A percentile compares a stretch with the other conserved stretches of the same genome.
Evolutionary conservation across 2,888 invertebrate genomes (phyloP).

Genomic region (Scelioninae gen. 1): DNA sequence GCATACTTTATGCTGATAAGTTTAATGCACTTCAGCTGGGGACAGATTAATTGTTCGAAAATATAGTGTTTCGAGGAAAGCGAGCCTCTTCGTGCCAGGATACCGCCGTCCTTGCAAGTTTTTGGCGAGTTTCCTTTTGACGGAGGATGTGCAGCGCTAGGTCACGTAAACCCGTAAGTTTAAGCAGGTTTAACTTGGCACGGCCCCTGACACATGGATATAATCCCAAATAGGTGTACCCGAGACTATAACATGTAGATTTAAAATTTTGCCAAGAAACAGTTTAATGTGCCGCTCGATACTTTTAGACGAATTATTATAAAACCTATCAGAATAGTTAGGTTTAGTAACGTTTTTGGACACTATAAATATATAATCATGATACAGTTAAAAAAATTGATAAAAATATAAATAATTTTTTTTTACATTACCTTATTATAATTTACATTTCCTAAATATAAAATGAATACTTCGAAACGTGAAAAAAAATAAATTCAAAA

Average conservation of each 20-base stretch:
- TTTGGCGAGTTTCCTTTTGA: slow-evolving; percentile 67
- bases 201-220: slow-evolving; percentile 54
- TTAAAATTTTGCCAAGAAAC: slow-evolving; percentile 51
- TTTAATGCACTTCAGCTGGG: slow-evolving; percentile 54
- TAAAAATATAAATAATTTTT: too few species aligned
- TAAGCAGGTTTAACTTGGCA: slow-evolving; percentile 67
- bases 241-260: slow-evolving; percentile 52
- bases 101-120: slow-evolving; percentile 64
- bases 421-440: too few species aligned
- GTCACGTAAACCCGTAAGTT: slow-evolving; percentile 69
- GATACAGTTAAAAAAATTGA: neutral
- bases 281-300: slow-evolving; percentile 36
- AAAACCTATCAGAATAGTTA: neutral
- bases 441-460: too few species aligned
- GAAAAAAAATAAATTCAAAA: too few species aligned
- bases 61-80: slow-evolving; percentile 66
- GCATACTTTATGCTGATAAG: slow-evolving; percentile 63
- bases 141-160: slow-evolving; percentile 62
- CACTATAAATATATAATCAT: neutral
- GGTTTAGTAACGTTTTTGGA: neutral
- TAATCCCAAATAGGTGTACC: slow-evolving; percentile 59
- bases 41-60: slow-evolving; percentile 69
- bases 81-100: slow-evolving; percentile 67
- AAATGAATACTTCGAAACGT: too few species aligned
- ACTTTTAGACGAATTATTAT: slow-evolving; percentile 6